Conservation (phyloP, 1,140 invertebrate genomes). For the Cephus cinctus region DNA sequence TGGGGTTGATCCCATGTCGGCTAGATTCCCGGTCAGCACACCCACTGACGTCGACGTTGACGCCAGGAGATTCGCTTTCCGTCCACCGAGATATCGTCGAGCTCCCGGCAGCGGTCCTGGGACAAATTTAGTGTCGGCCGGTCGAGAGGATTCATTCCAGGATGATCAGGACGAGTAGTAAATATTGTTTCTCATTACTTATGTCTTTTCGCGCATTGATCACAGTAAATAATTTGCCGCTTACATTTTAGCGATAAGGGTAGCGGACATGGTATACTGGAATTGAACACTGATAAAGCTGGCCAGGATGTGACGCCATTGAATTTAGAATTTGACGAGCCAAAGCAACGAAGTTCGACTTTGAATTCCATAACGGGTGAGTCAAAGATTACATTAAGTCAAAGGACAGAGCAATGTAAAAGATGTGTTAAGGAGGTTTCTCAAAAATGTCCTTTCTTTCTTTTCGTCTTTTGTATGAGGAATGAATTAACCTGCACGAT, state of each 20-base stretch:
- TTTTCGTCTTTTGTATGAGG: conserved; percentile 32
- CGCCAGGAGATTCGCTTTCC: conserved; percentile 57
- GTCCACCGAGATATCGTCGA: conserved; percentile 55
- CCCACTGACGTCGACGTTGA: conserved; percentile 56
- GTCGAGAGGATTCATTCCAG: conserved; percentile 47
- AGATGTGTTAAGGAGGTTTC: not conserved
- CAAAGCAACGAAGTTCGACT: conserved; percentile 67
- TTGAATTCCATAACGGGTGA: conserved; percentile 74
- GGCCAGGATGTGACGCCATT: conserved; percentile 85
- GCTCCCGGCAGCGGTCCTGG: conserved; percentile 38
- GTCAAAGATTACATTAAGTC: conserved; percentile 15
- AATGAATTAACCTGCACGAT: conserved; percentile 46
- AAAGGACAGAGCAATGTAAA: not conserved
- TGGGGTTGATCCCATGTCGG: conserved; percentile 64
- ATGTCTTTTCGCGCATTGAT: not conserved
- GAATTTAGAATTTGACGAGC: conserved; percentile 76
- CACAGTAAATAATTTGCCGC: not conserved
- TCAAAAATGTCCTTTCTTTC: not conserved
- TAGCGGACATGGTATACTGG: conserved; percentile 71
- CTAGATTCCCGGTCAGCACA: conserved; percentile 49
- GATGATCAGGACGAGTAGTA: conserved; percentile 55
- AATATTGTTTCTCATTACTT: conserved; percentile 10
- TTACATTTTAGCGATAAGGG: conserved; percentile 46
- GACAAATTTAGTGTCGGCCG: conserved; percentile 44
- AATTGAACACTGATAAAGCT: conserved; percentile 86